Percentiles rank a stretch among this genome's conserved stretches.
These are phyloP conservation scores for Sylvicola cinctus DNA, from an alignment of 2,888 invertebrate species.

Conservation along the genomic window DNA sequence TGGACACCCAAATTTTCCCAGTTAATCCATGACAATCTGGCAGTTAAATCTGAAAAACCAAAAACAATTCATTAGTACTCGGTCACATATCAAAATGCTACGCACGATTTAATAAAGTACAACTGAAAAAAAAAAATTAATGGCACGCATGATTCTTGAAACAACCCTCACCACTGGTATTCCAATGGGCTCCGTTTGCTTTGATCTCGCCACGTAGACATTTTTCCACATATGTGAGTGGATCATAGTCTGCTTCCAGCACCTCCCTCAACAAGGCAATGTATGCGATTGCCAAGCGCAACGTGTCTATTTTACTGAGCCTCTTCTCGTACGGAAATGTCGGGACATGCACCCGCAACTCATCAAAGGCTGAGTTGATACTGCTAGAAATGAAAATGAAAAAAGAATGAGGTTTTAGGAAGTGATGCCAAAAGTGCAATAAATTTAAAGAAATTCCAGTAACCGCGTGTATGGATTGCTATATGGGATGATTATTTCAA, in stretches of 20 bases:
- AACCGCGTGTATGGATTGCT: too few relatives aligned
- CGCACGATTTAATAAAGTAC: constrained; percentile 5
- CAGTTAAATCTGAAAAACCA: constrained; percentile 79
- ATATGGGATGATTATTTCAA: too few relatives aligned
- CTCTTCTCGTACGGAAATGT: constrained; percentile 98
- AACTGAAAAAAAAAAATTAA: constrained; percentile 3
- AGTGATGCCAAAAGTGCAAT: background rate
- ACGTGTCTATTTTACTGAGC: constrained; percentile 94
- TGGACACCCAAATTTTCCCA: constrained; percentile 96
- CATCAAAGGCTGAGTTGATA: constrained; percentile 98
- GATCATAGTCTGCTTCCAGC: constrained; percentile 72
- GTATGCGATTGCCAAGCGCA: constrained; percentile 91
- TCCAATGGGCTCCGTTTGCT: constrained; percentile 81
- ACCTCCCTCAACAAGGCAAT: constrained; percentile 84
- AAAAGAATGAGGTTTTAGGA: constrained; percentile 5
- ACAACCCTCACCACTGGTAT: constrained; percentile 64
- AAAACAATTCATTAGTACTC: background rate
- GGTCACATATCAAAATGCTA: constrained; percentile 3
- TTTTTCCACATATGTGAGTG: constrained; percentile 81
- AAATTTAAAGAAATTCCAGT: background rate
- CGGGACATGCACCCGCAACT: constrained; percentile 90
- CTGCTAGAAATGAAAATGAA: constrained; percentile 47
- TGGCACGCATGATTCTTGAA: background rate
- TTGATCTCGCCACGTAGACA: constrained; percentile 78
- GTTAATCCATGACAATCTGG: constrained; percentile 93